phyloP scores from a whole-genome alignment of 2,888 invertebrate species.

The Agonum fuliginosum region DNA sequence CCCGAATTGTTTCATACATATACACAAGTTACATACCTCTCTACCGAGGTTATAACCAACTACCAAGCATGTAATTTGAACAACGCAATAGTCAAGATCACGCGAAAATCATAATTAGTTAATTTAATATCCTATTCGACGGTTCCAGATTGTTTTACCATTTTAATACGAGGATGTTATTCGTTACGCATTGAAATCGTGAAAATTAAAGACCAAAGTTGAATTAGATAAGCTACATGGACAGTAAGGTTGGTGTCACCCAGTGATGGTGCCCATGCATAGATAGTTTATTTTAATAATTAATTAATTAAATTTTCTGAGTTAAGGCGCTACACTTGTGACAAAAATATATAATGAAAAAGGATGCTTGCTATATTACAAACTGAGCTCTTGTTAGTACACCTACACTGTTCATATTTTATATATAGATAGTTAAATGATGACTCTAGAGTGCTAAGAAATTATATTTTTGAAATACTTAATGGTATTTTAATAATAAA shows the following conservation, averaged over 20 bases:
- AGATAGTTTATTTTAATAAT: not conserved
- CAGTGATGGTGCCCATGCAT: not conserved
- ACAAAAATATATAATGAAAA: too few species aligned
- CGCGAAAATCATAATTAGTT: conserved; percentile 57
- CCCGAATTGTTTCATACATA: conserved; percentile 37
- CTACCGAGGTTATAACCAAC: conserved; percentile 45
- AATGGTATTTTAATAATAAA: too few species aligned
- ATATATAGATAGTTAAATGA: too few species aligned
- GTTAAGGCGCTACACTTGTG: too few species aligned
- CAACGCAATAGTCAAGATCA: conserved; percentile 36
- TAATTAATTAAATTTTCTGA: too few species aligned
- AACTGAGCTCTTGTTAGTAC: too few species aligned
- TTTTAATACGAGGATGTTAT: conserved; percentile 50
- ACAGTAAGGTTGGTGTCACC: too few species aligned
- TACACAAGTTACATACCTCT: not conserved
- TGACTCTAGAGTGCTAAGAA: too few species aligned
- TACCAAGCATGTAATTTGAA: conserved; percentile 44
- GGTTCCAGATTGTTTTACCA: conserved; percentile 42
- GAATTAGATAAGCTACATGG: conserved; percentile 17
- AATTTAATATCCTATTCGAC: conserved; percentile 48
- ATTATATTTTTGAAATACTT: too few species aligned
- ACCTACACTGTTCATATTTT: too few species aligned
- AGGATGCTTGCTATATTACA: too few species aligned
- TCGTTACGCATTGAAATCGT: conserved; percentile 17
- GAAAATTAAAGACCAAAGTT: conserved; percentile 3